These are phyloP conservation scores for Dolichotis patagonum DNA, from an alignment of 2,113 vertebrate genomes.

Conservation along the genomic window DNA sequence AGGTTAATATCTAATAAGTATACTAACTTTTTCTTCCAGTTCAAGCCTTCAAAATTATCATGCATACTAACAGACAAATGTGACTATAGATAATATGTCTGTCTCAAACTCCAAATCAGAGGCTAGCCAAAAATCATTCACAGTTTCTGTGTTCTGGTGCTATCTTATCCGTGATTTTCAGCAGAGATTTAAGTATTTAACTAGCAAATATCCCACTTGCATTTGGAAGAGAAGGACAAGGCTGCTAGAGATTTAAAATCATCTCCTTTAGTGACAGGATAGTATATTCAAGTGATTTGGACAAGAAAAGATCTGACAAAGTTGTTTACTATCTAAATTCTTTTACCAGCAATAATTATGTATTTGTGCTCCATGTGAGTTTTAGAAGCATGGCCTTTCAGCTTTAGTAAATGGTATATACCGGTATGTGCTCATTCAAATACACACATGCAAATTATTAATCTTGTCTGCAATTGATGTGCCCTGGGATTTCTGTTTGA, in stretches of 20 bases:
- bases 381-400: neutral
- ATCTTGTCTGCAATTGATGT: neutral
- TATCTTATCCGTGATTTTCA: conserved; percentile 55
- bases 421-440: neutral
- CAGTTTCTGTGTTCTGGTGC: conserved; percentile 40
- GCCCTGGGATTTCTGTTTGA: neutral
- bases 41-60: conserved; percentile 22
- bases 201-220: neutral
- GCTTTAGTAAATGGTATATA: neutral
- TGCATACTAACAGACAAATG: neutral
- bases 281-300: conserved; percentile 36
- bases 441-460: neutral
- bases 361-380: conserved; percentile 13
- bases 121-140: neutral
- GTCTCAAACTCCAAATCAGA: neutral
- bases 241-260: neutral
- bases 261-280: neutral
- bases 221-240: conserved; percentile 38
- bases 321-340: conserved; percentile 13
- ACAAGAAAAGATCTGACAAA: conserved; percentile 41
- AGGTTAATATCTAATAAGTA: neutral
- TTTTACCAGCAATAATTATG: conserved; percentile 11
- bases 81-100: neutral
- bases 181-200: conserved; percentile 8
- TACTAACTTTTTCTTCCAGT: neutral